These are phyloP conservation scores for Pseudachorutes palmiensis DNA, from an alignment of 1,140 invertebrate genomes.

Conservation along the genomic window DNA sequence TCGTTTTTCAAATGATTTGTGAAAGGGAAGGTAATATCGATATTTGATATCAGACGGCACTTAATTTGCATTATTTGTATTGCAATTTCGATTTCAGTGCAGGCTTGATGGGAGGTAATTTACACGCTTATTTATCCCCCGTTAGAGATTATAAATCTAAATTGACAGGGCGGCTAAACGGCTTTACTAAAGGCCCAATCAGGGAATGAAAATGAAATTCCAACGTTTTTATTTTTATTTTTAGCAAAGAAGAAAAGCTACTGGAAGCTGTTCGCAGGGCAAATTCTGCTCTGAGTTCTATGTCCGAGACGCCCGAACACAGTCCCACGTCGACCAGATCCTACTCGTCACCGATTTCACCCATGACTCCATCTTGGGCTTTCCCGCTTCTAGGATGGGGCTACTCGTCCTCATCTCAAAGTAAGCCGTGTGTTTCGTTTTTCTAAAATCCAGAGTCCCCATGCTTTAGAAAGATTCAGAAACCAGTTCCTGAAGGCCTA, in stretches of 20 bases:
- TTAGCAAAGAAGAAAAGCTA: constrained; percentile 38
- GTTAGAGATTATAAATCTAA: too few relatives aligned
- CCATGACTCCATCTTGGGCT: constrained; percentile 38
- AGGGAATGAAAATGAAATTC: neutral
- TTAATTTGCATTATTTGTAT: neutral
- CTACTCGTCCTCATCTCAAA: constrained; percentile 34
- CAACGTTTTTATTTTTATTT: constrained; percentile 10
- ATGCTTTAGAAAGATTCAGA: neutral
- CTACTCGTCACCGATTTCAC: constrained; percentile 38
- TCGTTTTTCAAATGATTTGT: neutral
- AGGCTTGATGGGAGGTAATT: too few relatives aligned
- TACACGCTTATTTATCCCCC: too few relatives aligned
- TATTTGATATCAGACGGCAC: neutral
- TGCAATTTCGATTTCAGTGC: too few relatives aligned
- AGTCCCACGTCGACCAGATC: constrained; percentile 38
- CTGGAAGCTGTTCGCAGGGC: constrained; percentile 36
- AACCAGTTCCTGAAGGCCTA: neutral
- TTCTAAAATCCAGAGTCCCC: neutral
- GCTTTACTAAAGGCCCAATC: neutral
- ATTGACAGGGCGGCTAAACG: too few relatives aligned
- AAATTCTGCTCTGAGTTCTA: constrained; percentile 38
- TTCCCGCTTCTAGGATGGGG: constrained; percentile 38
- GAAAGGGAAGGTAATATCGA: neutral
- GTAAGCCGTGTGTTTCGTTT: constrained; percentile 19
- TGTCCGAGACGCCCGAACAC: constrained; percentile 37